These are phyloP conservation scores for cattle (Bos taurus) DNA, from an alignment of 2,113 vertebrate species.

Conservation along the genomic window DNA sequence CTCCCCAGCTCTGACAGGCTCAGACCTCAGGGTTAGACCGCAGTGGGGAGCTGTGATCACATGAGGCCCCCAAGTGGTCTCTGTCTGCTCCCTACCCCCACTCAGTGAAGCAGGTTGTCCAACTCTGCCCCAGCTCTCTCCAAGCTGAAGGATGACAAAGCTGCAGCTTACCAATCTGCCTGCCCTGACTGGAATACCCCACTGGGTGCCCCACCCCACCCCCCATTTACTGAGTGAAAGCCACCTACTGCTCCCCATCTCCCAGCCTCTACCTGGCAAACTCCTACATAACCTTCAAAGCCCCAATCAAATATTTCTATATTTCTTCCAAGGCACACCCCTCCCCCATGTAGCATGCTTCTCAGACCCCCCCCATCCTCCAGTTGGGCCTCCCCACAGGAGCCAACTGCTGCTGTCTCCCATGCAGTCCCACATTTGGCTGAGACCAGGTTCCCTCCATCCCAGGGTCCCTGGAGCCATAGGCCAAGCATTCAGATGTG, in stretches of 20 bases:
- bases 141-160: background rate
- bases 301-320: background rate
- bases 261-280: background rate
- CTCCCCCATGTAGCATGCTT: rapidly evolving
- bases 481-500: background rate
- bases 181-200: background rate
- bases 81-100: background rate
- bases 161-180: background rate
- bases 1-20: background rate
- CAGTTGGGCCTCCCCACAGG: background rate
- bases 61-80: no score
- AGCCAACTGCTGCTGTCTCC: background rate
- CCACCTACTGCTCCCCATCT: background rate
- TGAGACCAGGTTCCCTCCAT: background rate
- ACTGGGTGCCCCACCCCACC: rapidly evolving
- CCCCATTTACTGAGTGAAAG: background rate
- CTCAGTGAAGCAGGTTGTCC: background rate
- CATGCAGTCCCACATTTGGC: background rate
- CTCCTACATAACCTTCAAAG: background rate
- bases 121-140: background rate
- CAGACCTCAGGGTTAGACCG: background rate
- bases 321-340: background rate
- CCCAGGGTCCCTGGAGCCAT: background rate
- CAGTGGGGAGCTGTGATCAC: background rate
- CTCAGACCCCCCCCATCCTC: background rate